Evolutionary conservation across 1,140 invertebrate genomes (phyloP).

Genomic region (Caerostris darwini): DNA sequence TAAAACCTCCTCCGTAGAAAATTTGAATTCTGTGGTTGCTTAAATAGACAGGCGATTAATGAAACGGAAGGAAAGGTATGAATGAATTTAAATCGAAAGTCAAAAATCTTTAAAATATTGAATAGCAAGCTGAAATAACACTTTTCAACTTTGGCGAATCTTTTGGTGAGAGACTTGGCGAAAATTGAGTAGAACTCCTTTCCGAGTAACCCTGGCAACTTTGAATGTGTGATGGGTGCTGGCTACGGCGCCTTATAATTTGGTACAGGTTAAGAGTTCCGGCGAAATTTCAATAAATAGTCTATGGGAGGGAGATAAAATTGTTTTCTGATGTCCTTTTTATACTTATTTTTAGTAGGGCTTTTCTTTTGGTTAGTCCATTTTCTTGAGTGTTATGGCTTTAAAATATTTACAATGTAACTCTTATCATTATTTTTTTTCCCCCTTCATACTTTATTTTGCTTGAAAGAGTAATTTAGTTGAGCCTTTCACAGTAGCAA

Average conservation of each 20-base stretch:
- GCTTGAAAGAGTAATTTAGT: no score
- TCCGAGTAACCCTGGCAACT: background rate
- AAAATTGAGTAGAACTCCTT: background rate
- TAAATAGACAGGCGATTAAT: background rate
- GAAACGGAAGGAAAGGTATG: background rate
- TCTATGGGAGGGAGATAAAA: conserved; percentile 18
- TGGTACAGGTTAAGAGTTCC: background rate
- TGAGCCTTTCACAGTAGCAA: no score
- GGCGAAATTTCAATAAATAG: conserved; percentile 55
- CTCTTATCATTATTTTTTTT: background rate
- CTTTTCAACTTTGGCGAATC: background rate
- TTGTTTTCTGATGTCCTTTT: conserved; percentile 41
- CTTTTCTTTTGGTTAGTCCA: background rate
- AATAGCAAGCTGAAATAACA: background rate
- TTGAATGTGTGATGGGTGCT: background rate
- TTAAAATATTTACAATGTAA: conserved; percentile 17
- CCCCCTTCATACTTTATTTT: no score
- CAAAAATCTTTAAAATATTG: background rate
- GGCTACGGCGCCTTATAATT: conserved; percentile 2
- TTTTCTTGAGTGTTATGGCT: background rate
- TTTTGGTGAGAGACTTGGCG: background rate
- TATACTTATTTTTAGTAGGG: background rate
- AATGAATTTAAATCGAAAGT: background rate
- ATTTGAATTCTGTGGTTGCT: no score
- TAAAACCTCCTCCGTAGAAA: no score